Evolutionary conservation across 1,140 invertebrate species (phyloP), one percentile per base, ranked within the genome.

Genomic region (Rhagoletis pomonella): DNA sequence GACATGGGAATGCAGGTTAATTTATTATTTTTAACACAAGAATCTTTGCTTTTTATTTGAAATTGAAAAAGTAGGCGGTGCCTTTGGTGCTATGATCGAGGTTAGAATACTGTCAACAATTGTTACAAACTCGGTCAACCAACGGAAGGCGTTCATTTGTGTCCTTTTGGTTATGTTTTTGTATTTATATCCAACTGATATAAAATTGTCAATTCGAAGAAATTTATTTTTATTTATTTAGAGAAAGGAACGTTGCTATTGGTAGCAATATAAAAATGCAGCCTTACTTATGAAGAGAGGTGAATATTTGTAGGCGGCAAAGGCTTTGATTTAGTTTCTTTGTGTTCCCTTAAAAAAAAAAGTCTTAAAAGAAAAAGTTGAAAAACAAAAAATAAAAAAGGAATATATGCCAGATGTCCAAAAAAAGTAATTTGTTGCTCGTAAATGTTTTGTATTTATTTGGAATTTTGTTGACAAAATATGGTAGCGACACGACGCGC

Each of bases 401-500:
- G 39, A 17, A 42, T 17, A 9, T n/a, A 2, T 4, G 47, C 73
- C 73, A 81, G 73, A 50, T 58, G 73, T 81, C 50, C 10, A 7
- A n/a, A 9, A 29, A 50, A 50, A 9, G 47, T 81, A 81, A 81
- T 81, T 81, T 81, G 73, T 81, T 81, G 73, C 47, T 55, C 47
- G 47, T 81, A 55, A 81, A 58, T 55, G 44, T 50, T 81, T 50
- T 81, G 73, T 81, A 58, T 81, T 81, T 81, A 81, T 55, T 81
- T 58, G 73, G 73, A 81, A 81, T 81, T 81, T 81, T 81, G 73
- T 81, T 81, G 73, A 81, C 73, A 81, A 81, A 81, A 81, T 81
- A 81, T 58, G 19, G 73, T n/a, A n/a, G 17, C 6, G 7, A 81
- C 17, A 55, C 2, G 73, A 6, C 73, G 19, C 2, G 73, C 17